Percentiles rank a stretch among this genome's conserved stretches.
Conservation (phyloP, 2,888 invertebrate genomes). For the Nephrocerus scutellatus region DNA sequence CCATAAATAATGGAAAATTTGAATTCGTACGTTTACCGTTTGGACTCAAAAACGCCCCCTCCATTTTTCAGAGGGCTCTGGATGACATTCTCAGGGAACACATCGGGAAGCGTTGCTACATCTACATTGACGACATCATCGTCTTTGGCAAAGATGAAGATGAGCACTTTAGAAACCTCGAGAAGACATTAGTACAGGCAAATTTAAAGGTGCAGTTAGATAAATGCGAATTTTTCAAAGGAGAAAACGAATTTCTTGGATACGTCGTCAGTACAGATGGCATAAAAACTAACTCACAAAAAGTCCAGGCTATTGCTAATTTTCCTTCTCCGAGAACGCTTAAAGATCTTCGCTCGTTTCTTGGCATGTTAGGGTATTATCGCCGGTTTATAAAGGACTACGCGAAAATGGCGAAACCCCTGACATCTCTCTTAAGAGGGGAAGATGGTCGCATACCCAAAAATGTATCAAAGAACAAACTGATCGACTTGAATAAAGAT, state of each 20-base stretch:
- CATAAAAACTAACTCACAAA: constrained; percentile 17
- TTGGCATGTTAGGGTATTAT: constrained; percentile 20
- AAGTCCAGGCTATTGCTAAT: constrained; percentile 15
- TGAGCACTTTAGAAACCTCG: not conserved
- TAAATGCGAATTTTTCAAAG: constrained; percentile 15
- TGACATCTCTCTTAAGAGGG: constrained; percentile 19
- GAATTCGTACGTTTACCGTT: constrained; percentile 15
- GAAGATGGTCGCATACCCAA: constrained; percentile 13
- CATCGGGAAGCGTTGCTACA: constrained; percentile 11
- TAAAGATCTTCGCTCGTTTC: constrained; percentile 17
- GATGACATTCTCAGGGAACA: constrained; percentile 8
- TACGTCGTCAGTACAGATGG: constrained; percentile 15
- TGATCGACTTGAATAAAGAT: too few species aligned
- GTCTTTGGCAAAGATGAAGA: constrained; percentile 4
- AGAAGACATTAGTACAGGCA: constrained; percentile 3
- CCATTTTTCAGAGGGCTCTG: constrained; percentile 9
- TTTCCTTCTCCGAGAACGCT: constrained; percentile 16
- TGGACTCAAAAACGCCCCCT: constrained; percentile 13
- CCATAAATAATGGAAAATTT: constrained; percentile 8
- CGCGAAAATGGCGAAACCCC: constrained; percentile 18
- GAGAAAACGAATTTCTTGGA: constrained; percentile 17
- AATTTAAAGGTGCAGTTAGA: constrained; percentile 4
- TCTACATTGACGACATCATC: constrained; percentile 15
- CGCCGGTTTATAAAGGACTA: constrained; percentile 16
- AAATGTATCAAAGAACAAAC: constrained; percentile 11